These are phyloP conservation scores for Atta colombica DNA, from an alignment of 1,140 invertebrate species.

Conservation along the genomic window DNA sequence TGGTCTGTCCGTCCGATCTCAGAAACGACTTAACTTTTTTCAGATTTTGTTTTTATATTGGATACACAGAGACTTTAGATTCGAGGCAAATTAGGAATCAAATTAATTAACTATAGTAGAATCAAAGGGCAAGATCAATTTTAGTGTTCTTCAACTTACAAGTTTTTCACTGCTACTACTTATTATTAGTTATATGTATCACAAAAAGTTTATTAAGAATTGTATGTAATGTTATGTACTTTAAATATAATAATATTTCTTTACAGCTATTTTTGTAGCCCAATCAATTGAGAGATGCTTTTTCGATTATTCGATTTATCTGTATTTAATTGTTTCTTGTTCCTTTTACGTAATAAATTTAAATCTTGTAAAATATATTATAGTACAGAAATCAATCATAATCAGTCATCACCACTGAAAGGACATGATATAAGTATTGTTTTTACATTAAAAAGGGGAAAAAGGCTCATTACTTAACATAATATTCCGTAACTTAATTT, in stretches of 20 bases:
- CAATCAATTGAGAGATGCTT: conserved; percentile 6
- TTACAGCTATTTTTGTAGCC: neutral
- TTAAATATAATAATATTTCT: neutral
- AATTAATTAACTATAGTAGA: no score
- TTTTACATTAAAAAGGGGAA: conserved; percentile 5
- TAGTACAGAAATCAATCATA: neutral
- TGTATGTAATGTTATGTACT: neutral
- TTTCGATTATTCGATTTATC: neutral
- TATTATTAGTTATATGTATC: no score
- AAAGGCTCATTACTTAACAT: conserved; percentile 14
- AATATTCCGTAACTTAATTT: conserved; percentile 40
- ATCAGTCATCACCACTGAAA: neutral
- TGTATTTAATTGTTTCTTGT: neutral
- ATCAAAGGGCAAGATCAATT: no score
- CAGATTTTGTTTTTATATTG: no score
- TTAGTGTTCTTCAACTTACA: no score
- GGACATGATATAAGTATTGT: conserved; percentile 7
- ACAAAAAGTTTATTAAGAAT: no score
- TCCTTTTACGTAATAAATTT: conserved; percentile 5
- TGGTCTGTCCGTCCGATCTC: no score
- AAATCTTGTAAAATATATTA: neutral
- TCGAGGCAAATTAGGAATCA: no score
- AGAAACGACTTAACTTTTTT: no score
- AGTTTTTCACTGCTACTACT: no score
- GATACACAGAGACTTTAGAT: no score